Percentiles rank a stretch among this genome's conserved stretches.
phyloP scores from a whole-genome alignment of 2,113 vertebrate genomes.

The Enhydra lutris region DNA sequence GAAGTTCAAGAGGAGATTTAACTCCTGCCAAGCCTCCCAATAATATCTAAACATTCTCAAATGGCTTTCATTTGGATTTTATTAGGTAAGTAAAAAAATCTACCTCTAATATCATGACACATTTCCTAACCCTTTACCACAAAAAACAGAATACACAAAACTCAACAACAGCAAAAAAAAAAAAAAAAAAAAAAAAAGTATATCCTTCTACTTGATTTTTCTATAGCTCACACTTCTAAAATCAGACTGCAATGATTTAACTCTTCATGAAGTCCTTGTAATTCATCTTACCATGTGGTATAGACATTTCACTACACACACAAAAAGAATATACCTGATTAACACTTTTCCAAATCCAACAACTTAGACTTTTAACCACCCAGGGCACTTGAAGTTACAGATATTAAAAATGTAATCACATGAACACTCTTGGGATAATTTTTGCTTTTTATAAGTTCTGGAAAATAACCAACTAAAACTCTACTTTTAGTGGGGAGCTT shows the following conservation, averaged over 20 bases:
- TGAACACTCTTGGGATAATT: not conserved
- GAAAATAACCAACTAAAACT: not conserved
- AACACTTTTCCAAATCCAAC: not conserved
- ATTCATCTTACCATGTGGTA: not conserved
- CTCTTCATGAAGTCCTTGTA: conserved; percentile 23
- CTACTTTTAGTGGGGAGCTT: not conserved
- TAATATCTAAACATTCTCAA: not conserved
- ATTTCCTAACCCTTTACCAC: not conserved
- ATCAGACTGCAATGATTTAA: not conserved
- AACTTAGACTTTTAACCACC: conserved; percentile 8
- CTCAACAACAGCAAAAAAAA: not conserved
- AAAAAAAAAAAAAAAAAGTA: not conserved
- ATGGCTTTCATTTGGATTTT: not conserved
- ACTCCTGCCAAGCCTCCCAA: not conserved
- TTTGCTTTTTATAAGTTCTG: conserved; percentile 11
- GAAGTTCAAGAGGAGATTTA: not conserved
- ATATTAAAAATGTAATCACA: not conserved
- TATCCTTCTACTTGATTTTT: not conserved
- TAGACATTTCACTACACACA: not conserved
- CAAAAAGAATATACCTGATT: not conserved
- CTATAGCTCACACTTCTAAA: conserved; percentile 1
- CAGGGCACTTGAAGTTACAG: not conserved
- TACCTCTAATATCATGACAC: not conserved
- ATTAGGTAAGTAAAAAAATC: not conserved
- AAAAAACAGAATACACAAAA: conserved; percentile 33